These are phyloP conservation scores for Drosophila jambulina DNA, from an alignment of 1,140 invertebrate species.

Conservation along the genomic window DNA sequence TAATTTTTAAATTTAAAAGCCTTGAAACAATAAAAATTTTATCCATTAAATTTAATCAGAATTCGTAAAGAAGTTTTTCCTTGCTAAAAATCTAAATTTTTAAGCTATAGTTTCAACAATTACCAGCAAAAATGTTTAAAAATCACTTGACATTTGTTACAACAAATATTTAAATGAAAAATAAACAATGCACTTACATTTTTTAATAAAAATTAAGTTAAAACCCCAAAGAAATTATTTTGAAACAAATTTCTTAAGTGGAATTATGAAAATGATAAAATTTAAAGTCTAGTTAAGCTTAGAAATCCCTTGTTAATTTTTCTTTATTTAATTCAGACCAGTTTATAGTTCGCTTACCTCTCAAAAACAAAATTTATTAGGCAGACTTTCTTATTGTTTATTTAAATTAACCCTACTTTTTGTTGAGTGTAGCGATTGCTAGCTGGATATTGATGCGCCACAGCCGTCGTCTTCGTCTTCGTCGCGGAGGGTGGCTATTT, in stretches of 20 bases:
- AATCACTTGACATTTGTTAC: neutral
- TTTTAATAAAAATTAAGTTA: neutral
- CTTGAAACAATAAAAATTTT: neutral
- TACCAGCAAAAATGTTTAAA: neutral
- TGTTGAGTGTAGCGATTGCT: neutral
- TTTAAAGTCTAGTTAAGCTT: neutral
- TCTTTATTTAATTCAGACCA: neutral
- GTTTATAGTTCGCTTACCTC: neutral
- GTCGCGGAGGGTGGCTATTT: slow-evolving; percentile 74
- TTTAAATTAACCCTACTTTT: neutral
- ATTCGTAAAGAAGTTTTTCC: neutral
- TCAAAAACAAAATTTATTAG: neutral
- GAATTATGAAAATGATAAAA: neutral
- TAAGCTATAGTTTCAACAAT: too few relatives aligned
- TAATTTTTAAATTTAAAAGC: neutral
- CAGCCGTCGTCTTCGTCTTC: slow-evolving; percentile 55
- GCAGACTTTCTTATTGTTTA: neutral
- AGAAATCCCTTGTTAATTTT: too few relatives aligned
- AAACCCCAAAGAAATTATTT: neutral
- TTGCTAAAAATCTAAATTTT: neutral
- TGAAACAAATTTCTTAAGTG: neutral
- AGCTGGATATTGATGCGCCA: slow-evolving; percentile 69
- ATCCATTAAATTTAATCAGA: neutral
- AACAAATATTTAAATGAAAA: neutral
- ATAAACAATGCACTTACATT: neutral